A percentile compares a stretch with the other conserved stretches of the same genome.
Conservation (phyloP, 92 coral and sea anemone genomes). For the Phymanthus crucifer region DNA sequence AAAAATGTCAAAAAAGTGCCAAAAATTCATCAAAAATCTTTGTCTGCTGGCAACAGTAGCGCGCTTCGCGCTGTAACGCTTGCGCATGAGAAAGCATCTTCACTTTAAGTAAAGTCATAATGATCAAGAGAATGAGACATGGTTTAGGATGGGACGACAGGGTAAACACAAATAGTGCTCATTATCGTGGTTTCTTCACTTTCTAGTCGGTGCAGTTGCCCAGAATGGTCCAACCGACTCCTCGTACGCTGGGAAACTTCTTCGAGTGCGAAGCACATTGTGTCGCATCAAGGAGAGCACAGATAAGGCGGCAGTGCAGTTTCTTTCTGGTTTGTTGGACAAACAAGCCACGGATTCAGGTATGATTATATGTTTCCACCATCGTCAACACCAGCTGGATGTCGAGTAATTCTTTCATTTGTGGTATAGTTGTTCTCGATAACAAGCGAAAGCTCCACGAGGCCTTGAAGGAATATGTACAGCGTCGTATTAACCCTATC, state of each 20-base stretch:
- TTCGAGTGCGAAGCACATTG: constrained; percentile 76
- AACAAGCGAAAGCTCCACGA: constrained; percentile 44
- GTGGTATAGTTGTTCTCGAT: constrained; percentile 15
- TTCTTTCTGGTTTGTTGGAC: constrained; percentile 67
- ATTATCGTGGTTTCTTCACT: not conserved
- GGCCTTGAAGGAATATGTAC: constrained; percentile 26
- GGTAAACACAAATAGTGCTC: not conserved
- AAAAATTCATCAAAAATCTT: too few relatives aligned
- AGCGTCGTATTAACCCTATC: constrained; percentile 25
- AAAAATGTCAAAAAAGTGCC: too few relatives aligned
- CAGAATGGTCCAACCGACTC: constrained; percentile 32
- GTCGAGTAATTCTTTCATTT: not conserved
- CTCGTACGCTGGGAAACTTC: constrained; percentile 66
- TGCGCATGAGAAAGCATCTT: too few relatives aligned
- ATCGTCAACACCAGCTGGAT: not conserved
- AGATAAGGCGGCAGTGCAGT: constrained; percentile 81
- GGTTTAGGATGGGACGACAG: not conserved
- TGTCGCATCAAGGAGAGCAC: constrained; percentile 77
- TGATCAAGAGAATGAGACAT: too few relatives aligned
- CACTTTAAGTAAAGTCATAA: too few relatives aligned
- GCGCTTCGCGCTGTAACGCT: too few relatives aligned
- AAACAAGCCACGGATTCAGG: constrained; percentile 51
- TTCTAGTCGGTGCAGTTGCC: constrained; percentile 9
- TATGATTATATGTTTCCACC: not conserved
- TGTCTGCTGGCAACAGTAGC: too few relatives aligned